phyloP scores from a whole-genome alignment of 2,113 vertebrate species.

The Spermophilus dauricus region DNA sequence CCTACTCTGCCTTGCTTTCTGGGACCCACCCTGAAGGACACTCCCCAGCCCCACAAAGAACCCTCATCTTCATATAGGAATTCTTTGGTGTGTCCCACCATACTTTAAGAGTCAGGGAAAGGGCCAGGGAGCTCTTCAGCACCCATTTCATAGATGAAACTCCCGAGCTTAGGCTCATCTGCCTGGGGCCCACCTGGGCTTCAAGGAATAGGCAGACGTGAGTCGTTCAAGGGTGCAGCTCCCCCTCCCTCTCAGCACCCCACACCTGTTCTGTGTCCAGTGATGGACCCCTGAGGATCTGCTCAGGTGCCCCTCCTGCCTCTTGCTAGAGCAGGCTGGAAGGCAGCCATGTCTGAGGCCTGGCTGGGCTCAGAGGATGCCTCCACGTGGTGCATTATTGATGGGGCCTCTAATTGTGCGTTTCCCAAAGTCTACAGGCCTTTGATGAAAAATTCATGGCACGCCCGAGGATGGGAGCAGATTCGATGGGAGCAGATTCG shows the following conservation, averaged over 20 bases:
- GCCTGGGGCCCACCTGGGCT: not conserved
- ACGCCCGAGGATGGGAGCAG: not conserved
- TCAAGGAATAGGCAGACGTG: not conserved
- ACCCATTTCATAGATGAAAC: not conserved
- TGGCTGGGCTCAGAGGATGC: not conserved
- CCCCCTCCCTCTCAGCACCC: not conserved
- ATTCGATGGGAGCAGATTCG: conserved; percentile 54
- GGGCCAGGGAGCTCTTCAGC: not conserved
- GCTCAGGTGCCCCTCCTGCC: not conserved
- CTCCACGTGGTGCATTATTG: conserved; percentile 78
- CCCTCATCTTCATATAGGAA: not conserved
- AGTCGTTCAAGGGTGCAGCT: not conserved
- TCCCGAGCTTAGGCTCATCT: not conserved
- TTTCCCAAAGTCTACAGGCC: conserved; percentile 81
- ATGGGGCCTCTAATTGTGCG: conserved; percentile 79
- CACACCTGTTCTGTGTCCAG: not conserved
- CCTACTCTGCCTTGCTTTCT: not conserved
- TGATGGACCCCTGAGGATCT: not conserved
- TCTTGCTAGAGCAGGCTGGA: not conserved
- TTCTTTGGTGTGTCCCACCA: not conserved
- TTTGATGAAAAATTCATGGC: conserved; percentile 89
- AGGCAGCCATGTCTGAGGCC: not conserved
- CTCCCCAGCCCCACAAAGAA: not conserved
- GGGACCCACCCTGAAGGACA: not conserved
- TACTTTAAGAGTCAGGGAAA: not conserved